Evolutionary conservation across 2,113 vertebrate species (phyloP), one percentile per base, ranked within the genome.

Genomic region (Hippocampus barbouri): DNA sequence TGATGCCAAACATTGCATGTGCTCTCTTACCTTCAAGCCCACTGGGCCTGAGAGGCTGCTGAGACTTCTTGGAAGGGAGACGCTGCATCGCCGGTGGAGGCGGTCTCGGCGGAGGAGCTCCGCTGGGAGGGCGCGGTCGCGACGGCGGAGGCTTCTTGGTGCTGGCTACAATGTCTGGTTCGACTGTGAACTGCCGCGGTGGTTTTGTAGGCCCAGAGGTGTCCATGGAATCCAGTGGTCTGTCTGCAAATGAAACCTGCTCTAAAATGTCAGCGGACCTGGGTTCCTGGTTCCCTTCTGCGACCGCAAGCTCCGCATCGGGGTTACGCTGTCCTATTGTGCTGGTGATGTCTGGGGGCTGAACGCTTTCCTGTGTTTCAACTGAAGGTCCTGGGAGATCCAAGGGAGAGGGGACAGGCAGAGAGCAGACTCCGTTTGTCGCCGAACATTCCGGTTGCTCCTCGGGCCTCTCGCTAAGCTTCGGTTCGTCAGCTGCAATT

Each of bases 91-190:
- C 87, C 2, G 97, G 97, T 0, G 96, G 97, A 0, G 97, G 97
- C 0, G 97, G 97, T 70, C 96, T 91, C 0, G 95, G 96, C 47
- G 97, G 96, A 21, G 96, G 95, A 53, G 91, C 89, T 1, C 94
- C 93, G 0, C 86, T 51, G 1, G 96, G 97, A 84, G 93, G 96
- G 0, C 96, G 96, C 1, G 97, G 97, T 9, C 96, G 93, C 15
- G 93, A 88, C 0, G 97, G 97, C 14, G 93, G 94, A 49, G 93
- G 91, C 70, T 96, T 98, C 91, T 98, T 99, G 12, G 97, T 99
- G 91, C 96, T 99, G 12, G 97, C 97, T 72, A 99, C 97, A 66
- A 99, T 98, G 86, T 98, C 97, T 10, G 97, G 97, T 83, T 99
- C 97, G 15, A 92, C 89, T 34, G 92, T 93, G 66, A 97, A 92